phyloP scores from a whole-genome alignment of 2,888 invertebrate genomes.

The Cephus pygmeus region DNA sequence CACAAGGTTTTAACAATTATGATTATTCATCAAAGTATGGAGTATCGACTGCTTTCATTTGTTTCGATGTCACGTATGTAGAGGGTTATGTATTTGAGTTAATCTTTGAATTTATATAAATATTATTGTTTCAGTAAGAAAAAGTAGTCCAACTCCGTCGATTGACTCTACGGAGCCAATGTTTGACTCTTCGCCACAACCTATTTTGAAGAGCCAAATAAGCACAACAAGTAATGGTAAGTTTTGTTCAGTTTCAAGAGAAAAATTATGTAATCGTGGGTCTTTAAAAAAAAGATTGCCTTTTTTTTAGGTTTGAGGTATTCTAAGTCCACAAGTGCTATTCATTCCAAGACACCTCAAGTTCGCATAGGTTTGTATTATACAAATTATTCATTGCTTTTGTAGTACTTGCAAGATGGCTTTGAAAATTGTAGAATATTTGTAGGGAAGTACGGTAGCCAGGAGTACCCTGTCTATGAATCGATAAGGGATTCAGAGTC shows the following conservation, averaged over 20 bases:
- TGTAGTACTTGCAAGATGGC: background rate
- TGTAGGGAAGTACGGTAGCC: conserved; percentile 43
- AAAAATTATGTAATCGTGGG: background rate
- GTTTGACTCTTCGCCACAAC: conserved; percentile 41
- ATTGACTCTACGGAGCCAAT: conserved; percentile 47
- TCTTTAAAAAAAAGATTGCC: background rate
- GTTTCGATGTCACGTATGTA: background rate
- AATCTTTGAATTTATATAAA: background rate
- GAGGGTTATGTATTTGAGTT: background rate
- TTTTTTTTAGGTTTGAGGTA: conserved; percentile 46
- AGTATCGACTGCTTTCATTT: background rate
- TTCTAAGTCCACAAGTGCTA: conserved; percentile 52
- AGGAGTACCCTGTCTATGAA: conserved; percentile 43
- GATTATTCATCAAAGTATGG: background rate
- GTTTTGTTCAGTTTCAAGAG: background rate
- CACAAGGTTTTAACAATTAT: background rate
- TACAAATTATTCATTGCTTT: conserved; percentile 2
- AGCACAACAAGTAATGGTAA: conserved; percentile 27
- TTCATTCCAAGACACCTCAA: conserved; percentile 39
- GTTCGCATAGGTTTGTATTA: conserved; percentile 35
- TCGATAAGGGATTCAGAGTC: conserved; percentile 31
- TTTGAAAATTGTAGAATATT: conserved; percentile 1
- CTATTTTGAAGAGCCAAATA: conserved; percentile 35
- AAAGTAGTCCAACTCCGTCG: conserved; percentile 46
- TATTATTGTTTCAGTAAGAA: conserved; percentile 43